These are phyloP conservation scores for Stegana nigrithorax DNA, from an alignment of 2,888 invertebrate species.

Conservation along the genomic window DNA sequence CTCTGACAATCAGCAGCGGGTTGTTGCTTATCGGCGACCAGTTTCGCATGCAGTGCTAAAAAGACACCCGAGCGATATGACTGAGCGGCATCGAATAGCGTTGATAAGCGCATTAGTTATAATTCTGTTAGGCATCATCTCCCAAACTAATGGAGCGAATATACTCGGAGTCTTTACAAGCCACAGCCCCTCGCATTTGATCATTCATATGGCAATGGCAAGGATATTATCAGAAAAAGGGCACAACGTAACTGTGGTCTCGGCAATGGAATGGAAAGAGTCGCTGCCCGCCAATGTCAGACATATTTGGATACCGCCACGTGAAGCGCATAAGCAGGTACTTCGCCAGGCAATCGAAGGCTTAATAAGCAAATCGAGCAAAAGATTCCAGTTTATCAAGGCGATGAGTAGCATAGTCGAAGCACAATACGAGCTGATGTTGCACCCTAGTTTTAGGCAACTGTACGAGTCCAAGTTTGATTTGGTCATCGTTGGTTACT, in stretches of 20 bases:
- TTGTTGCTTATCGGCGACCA: no score
- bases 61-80: no score
- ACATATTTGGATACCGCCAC: constrained; percentile 43
- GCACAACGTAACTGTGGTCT: constrained; percentile 60
- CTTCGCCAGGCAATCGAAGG: constrained; percentile 27
- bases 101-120: no score
- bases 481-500: constrained; percentile 57
- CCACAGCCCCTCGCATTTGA: constrained; percentile 57
- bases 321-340: constrained; percentile 23
- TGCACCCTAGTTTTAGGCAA: constrained; percentile 44
- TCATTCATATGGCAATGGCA: constrained; percentile 56
- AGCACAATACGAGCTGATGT: constrained; percentile 46
- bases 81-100: no score
- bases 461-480: constrained; percentile 57
- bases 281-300: constrained; percentile 46
- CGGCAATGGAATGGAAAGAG: constrained; percentile 40
- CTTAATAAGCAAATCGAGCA: constrained; percentile 34
- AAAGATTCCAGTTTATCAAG: not conserved
- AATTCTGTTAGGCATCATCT: not conserved
- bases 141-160: constrained; percentile 38
- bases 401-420: constrained; percentile 24
- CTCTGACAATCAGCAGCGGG: no score
- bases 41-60: no score
- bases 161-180: constrained; percentile 59
- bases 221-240: constrained; percentile 54